phyloP scores from a whole-genome alignment of 2,797 vertebrate genomes.

The Gallinago stenura region DNA sequence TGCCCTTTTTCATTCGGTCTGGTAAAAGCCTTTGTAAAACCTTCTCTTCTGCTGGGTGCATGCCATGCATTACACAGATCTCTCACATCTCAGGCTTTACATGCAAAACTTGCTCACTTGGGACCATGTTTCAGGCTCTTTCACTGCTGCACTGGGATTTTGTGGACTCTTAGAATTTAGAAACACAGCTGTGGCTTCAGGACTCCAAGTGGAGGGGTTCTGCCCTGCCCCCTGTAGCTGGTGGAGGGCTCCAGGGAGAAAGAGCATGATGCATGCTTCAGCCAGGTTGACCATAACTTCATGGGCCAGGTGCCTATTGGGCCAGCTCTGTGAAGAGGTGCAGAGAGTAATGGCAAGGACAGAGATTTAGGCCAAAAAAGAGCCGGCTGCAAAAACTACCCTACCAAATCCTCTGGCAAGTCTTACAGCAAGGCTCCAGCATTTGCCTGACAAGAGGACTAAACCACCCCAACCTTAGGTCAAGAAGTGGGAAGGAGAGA shows the following conservation, averaged over 20 bases:
- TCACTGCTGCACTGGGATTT: neutral
- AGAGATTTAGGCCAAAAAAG: neutral
- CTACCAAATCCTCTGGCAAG: neutral
- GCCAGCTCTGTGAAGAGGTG: neutral
- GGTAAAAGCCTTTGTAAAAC: neutral
- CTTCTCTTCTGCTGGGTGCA: neutral
- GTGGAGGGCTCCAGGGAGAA: neutral
- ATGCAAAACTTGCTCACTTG: neutral
- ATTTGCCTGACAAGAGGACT: neutral
- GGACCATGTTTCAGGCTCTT: fast-evolving
- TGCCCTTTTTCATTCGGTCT: neutral
- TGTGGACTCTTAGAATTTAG: neutral
- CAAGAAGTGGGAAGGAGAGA: constrained; percentile 54
- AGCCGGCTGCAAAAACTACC: neutral
- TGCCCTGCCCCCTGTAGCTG: neutral
- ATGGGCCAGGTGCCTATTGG: neutral
- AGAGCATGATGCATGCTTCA: neutral
- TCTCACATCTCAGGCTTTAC: neutral
- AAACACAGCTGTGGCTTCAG: neutral
- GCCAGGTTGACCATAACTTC: neutral
- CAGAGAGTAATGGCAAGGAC: neutral
- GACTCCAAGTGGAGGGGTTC: neutral
- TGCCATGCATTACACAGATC: neutral
- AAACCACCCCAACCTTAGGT: constrained; percentile 9
- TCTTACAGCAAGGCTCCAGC: neutral